Conservation (phyloP, 2,888 invertebrate genomes). For the Sipunculus nudus region DNA sequence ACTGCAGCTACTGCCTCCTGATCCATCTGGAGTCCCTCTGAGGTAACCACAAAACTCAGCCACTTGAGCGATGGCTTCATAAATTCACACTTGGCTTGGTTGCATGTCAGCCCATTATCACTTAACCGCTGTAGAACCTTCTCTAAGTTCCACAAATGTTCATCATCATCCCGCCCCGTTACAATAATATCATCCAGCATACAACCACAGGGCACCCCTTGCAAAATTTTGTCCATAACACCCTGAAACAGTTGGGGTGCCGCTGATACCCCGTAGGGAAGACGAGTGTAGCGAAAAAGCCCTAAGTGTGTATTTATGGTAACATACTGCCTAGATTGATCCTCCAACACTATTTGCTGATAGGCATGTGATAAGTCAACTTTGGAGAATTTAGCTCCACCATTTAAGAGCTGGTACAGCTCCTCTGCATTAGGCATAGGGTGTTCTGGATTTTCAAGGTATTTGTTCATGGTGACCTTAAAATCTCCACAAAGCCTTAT, state of each 20-base stretch:
- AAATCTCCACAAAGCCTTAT: slow-evolving; percentile 46
- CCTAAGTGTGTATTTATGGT: not conserved
- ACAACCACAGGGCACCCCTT: too few species aligned
- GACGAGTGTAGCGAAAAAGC: not conserved
- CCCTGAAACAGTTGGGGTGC: not conserved
- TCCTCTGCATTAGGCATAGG: not conserved
- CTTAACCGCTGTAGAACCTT: too few species aligned
- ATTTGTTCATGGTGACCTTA: slow-evolving; percentile 43
- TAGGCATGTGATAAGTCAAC: not conserved
- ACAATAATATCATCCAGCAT: too few species aligned
- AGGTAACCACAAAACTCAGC: too few species aligned
- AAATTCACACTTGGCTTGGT: too few species aligned
- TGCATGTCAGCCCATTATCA: too few species aligned
- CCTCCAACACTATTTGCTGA: not conserved
- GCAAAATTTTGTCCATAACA: not conserved
- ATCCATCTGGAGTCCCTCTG: too few species aligned
- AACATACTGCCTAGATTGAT: not conserved
- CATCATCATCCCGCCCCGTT: too few species aligned
- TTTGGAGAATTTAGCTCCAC: not conserved
- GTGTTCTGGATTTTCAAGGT: not conserved
- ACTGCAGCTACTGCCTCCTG: too few species aligned
- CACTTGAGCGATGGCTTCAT: too few species aligned
- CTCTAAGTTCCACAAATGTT: too few species aligned
- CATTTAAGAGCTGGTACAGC: not conserved
- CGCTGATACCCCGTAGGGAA: not conserved